Evolutionary conservation across 1,140 invertebrate species (phyloP).

Genomic region (Brevipalpus yothersi): DNA sequence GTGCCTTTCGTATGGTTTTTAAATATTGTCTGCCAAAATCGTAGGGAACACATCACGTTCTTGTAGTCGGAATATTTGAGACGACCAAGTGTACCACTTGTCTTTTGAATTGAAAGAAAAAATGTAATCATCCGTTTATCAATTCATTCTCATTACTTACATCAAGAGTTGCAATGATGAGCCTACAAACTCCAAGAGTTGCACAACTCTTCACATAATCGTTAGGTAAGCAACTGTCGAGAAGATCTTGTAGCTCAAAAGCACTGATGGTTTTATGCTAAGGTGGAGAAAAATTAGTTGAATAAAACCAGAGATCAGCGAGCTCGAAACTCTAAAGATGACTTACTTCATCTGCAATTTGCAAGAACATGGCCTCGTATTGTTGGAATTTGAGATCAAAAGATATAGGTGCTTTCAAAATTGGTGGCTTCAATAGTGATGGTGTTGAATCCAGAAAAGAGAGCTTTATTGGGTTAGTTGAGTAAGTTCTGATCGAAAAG

Average conservation of each 20-base stretch:
- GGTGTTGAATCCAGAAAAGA: constrained; percentile 50
- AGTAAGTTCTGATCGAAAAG: constrained; percentile 56
- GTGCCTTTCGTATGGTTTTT: constrained; percentile 72
- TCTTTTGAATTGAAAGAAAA: constrained; percentile 27
- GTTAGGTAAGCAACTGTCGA: constrained; percentile 74
- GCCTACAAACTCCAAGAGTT: constrained; percentile 65
- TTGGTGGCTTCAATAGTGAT: constrained; percentile 38
- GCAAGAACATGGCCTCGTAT: constrained; percentile 67
- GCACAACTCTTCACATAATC: constrained; percentile 84
- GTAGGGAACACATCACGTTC: constrained; percentile 70
- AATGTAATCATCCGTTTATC: constrained; percentile 5
- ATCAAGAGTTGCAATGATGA: constrained; percentile 64
- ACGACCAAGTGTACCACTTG: constrained; percentile 38
- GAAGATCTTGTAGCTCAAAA: constrained; percentile 67
- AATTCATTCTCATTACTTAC: constrained; percentile 24
- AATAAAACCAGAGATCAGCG: not conserved
- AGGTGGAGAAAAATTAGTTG: not conserved
- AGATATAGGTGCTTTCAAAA: constrained; percentile 31
- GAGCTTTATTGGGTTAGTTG: constrained; percentile 51
- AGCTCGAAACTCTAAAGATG: not conserved
- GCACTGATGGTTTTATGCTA: constrained; percentile 60
- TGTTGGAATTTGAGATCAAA: constrained; percentile 11
- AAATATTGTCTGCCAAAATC: constrained; percentile 70
- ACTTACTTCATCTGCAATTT: constrained; percentile 43
- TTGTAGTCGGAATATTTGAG: constrained; percentile 66